Evolutionary conservation across 1,140 invertebrate genomes (phyloP), one percentile per base, ranked within the genome.

Genomic region (Thrips palmi): DNA sequence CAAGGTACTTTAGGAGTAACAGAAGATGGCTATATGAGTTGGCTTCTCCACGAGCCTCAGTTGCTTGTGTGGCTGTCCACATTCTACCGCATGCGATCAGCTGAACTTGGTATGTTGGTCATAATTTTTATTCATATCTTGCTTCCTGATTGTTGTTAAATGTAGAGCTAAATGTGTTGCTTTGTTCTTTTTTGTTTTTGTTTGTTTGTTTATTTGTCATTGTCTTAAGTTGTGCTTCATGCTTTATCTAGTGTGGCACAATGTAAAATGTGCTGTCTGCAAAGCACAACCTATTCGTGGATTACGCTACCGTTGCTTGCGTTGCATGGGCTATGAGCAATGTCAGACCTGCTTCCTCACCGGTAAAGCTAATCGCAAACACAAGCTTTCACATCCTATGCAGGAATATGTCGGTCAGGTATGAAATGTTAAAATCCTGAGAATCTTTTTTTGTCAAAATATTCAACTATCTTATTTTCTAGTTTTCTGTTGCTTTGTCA

Each of bases 271-370:
- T 53, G 59, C 60, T 12, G 58, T 60, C 2, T 73, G 70, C 47
- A 63, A 66, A 51, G 48, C 52, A 28, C 56, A 57, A 22, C 61
- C 68, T 3, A 55, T 72, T 32, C 55, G 59, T 45, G 70, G 70
- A 18, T 53, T 68, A 8, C 53, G 65, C 42, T 84, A 85, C 54
- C 67, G 71, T 23, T 85, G 81, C 55, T 52, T 83, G 41, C 65
- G 67, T 45, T 83, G 79, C 49, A 68, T 80, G 42, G 71, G 71
- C 43, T 80, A 77, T 55, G 74, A 84, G 58, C 67, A 80, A 41
- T 85, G 80, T 52, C 81, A 85, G 52, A 68, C 68, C 24, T 85
- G 80, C 54, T 85, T 85, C 56, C 74, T 82, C 52, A 64, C 67
- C 46, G 77, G 75, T n/a, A 63, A 68, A 48, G 67, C 59, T 39